Evolutionary conservation across 2,797 vertebrate genomes (phyloP).

Genomic region (Babyrousa celebensis): DNA sequence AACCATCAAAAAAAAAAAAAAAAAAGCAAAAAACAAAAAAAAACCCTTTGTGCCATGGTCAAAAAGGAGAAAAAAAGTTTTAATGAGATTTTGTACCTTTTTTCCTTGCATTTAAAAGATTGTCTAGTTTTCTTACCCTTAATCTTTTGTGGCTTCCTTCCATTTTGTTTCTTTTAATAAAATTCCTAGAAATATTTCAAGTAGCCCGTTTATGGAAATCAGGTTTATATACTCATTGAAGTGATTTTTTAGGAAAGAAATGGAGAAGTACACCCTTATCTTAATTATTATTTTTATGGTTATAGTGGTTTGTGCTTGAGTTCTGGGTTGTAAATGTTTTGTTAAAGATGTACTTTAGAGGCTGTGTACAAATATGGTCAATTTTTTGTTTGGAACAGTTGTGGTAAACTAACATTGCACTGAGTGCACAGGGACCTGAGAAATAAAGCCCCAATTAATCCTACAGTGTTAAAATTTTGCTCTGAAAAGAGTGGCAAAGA

Average conservation of each 20-base stretch:
- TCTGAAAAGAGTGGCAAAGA: neutral
- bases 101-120: constrained; percentile 12
- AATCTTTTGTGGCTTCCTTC: neutral
- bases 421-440: neutral
- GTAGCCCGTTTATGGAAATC: neutral
- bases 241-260: constrained; percentile 26
- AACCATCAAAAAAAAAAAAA: neutral
- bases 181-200: constrained; percentile 12
- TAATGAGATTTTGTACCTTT: neutral
- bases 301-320: neutral
- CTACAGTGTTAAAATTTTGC: neutral
- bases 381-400: neutral
- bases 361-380: neutral
- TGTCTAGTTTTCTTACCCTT: constrained; percentile 32
- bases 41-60: neutral
- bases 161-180: neutral
- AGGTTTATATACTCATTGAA: neutral
- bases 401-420: neutral
- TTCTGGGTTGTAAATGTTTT: constrained; percentile 6
- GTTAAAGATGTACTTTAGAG: constrained; percentile 21
- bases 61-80: neutral
- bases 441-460: neutral
- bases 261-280: neutral
- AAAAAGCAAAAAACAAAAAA: neutral
- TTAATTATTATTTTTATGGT: neutral